Conservation (phyloP, 2,113 vertebrate genomes). For the Boulengeromyrus knoepffleri region DNA sequence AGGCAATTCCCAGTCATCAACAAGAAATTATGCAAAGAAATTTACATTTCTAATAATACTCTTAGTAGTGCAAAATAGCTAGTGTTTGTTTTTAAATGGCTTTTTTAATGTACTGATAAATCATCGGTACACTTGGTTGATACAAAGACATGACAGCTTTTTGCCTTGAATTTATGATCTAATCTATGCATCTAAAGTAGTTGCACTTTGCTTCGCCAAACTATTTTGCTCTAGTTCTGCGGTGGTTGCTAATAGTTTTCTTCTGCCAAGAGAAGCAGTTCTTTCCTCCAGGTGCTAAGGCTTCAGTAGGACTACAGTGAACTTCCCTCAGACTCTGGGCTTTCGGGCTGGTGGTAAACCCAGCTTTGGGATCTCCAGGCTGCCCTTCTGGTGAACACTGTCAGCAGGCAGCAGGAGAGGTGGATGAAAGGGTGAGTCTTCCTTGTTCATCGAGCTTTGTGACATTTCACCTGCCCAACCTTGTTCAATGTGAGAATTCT, state of each 20-base stretch:
- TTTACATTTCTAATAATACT: conserved; percentile 5
- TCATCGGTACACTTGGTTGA: neutral
- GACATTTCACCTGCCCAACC: neutral
- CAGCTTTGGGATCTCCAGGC: neutral
- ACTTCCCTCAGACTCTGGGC: neutral
- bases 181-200: neutral
- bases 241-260: neutral
- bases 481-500: neutral
- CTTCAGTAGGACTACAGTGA: neutral
- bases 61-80: conserved; percentile 5
- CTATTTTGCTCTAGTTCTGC: neutral
- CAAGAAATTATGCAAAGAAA: conserved; percentile 4
- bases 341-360: neutral
- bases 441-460: neutral
- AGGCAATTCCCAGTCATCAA: conserved; percentile 2
- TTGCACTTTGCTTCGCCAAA: neutral
- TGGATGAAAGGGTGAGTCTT: neutral
- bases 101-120: conserved; percentile 2
- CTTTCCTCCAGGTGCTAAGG: neutral
- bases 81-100: conserved; percentile 7
- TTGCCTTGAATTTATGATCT: neutral
- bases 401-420: neutral
- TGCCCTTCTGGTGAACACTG: neutral
- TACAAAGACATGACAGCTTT: neutral
- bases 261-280: neutral